These are phyloP conservation scores for Anarhynchus alexandrinus DNA, from an alignment of 2,113 vertebrate genomes.

Conservation along the genomic window DNA sequence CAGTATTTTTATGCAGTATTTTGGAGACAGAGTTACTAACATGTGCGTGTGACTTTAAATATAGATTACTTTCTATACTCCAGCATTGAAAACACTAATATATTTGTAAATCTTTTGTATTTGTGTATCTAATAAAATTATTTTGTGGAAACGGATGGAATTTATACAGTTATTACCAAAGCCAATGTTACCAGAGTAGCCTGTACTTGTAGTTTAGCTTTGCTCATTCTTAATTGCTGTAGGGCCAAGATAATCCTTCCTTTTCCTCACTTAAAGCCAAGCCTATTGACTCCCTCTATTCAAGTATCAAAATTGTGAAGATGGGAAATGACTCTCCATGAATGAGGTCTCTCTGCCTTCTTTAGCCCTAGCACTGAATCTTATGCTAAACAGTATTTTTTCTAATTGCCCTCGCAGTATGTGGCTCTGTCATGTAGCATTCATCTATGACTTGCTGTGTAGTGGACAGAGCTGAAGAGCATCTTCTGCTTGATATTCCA, in stretches of 20 bases:
- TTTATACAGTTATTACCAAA: background rate
- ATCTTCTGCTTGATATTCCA: background rate
- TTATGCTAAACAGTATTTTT: background rate
- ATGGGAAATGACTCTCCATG: background rate
- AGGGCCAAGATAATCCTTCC: background rate
- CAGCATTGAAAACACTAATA: constrained; percentile 45
- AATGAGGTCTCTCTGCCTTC: background rate
- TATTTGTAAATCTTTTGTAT: constrained; percentile 64
- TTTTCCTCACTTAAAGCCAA: background rate
- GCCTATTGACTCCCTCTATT: background rate
- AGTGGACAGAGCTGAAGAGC: background rate
- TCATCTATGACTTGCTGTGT: background rate
- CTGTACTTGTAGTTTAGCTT: background rate
- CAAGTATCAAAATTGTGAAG: background rate
- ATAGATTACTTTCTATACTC: background rate
- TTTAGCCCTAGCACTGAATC: background rate
- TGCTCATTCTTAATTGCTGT: background rate
- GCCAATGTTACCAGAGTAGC: background rate
- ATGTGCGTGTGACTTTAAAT: constrained; percentile 66
- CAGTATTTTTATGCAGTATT: constrained; percentile 91
- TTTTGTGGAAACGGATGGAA: constrained; percentile 25
- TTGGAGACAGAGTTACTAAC: constrained; percentile 83
- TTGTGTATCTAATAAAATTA: constrained; percentile 72
- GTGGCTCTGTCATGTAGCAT: fast-evolving
- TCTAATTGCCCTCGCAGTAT: background rate